Evolutionary conservation across 2,888 invertebrate genomes (phyloP).

Genomic region (Camptogramma bilineatum): DNA sequence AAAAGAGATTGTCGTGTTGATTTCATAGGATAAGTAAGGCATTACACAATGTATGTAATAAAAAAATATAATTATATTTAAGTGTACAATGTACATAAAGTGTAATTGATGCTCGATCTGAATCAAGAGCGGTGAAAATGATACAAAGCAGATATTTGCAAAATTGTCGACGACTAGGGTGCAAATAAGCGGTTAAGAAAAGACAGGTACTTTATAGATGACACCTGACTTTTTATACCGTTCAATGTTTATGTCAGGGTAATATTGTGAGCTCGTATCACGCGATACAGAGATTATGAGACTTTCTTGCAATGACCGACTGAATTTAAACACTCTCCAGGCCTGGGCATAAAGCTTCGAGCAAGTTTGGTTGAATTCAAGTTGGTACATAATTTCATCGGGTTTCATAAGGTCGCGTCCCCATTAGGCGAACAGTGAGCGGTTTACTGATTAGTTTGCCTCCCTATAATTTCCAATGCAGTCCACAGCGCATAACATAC

Average conservation of each 20-base stretch:
- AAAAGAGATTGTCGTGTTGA: constrained; percentile 15
- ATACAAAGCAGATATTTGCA: constrained; percentile 10
- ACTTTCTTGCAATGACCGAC: constrained; percentile 34
- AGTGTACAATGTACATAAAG: constrained; percentile 16
- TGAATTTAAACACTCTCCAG: constrained; percentile 25
- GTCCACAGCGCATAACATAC: too few relatives aligned
- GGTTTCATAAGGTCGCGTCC: too few relatives aligned
- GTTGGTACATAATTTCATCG: constrained; percentile 16
- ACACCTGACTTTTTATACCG: constrained; percentile 33
- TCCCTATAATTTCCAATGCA: too few relatives aligned
- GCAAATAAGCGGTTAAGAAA: constrained; percentile 11
- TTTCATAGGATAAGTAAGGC: constrained; percentile 12
- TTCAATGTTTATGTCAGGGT: constrained; percentile 36
- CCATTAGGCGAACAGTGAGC: too few relatives aligned
- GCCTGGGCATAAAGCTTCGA: constrained; percentile 14
- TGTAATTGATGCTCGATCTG: too few relatives aligned
- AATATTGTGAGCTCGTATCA: constrained; percentile 33
- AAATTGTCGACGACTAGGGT: constrained; percentile 9
- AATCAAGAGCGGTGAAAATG: constrained; percentile 16
- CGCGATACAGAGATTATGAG: constrained; percentile 39
- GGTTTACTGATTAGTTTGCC: too few relatives aligned
- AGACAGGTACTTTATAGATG: constrained; percentile 13
- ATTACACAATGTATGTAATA: constrained; percentile 18
- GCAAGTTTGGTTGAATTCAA: constrained; percentile 5
- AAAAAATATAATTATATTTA: constrained; percentile 23